Conservation (phyloP, 2,888 invertebrate species). For the Hemicrepidius hirtus region DNA sequence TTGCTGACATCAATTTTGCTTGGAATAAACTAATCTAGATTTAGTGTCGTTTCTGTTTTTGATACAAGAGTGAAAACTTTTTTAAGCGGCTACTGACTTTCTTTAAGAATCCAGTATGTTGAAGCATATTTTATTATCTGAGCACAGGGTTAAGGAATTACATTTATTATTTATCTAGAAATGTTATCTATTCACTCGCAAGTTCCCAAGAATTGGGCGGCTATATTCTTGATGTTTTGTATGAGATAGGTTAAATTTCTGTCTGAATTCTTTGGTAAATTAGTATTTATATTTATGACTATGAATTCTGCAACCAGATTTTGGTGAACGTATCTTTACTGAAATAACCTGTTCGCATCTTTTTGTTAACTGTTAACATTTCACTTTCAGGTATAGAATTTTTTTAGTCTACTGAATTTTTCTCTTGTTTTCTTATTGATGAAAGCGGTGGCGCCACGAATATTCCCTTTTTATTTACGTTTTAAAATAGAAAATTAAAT, state of each 20-base stretch:
- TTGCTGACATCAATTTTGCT: too few relatives aligned
- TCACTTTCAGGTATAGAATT: slow-evolving; percentile 9
- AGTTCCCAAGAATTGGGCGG: background rate
- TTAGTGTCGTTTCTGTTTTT: too few relatives aligned
- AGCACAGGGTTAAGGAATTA: too few relatives aligned
- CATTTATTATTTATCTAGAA: slow-evolving; percentile 14
- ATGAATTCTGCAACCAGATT: background rate
- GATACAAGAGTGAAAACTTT: too few relatives aligned
- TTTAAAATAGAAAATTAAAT: too few relatives aligned
- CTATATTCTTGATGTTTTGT: slow-evolving; percentile 17
- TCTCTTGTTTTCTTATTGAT: too few relatives aligned
- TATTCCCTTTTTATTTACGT: too few relatives aligned
- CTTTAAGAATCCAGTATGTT: too few relatives aligned
- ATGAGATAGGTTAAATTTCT: background rate
- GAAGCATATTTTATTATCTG: too few relatives aligned
- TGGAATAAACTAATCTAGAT: too few relatives aligned
- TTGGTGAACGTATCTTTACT: background rate
- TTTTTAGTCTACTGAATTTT: background rate
- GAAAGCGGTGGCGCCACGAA: too few relatives aligned
- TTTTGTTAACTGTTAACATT: background rate
- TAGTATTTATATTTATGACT: slow-evolving; percentile 6
- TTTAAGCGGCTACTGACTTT: too few relatives aligned
- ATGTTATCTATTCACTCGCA: slow-evolving; percentile 6
- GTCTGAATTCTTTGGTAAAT: background rate
- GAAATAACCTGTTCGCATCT: slow-evolving; percentile 1